Evolutionary conservation across 2,888 invertebrate genomes (phyloP).

Genomic region (Odontomyia ornata): DNA sequence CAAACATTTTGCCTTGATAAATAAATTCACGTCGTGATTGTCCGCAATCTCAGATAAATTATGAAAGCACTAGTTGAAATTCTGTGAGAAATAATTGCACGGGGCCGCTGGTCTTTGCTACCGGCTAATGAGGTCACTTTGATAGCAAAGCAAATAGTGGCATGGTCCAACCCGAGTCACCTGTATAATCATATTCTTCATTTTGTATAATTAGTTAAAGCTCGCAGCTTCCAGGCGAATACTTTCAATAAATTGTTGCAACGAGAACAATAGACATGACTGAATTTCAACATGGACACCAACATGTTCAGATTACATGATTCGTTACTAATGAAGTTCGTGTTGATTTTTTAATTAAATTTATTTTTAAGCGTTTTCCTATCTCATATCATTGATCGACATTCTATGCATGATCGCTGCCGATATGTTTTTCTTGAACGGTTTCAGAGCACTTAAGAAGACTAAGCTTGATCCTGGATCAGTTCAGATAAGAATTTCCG

Average conservation of each 20-base stretch:
- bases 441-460: not conserved
- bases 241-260: not conserved
- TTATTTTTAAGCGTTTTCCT: slow-evolving; percentile 14
- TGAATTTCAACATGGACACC: not conserved
- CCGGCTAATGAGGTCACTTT: no score
- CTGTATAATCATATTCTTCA: not conserved
- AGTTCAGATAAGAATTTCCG: not conserved
- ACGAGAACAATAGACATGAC: not conserved
- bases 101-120: no score
- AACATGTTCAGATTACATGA: slow-evolving; percentile 15
- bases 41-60: no score
- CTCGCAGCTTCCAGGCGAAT: not conserved
- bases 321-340: slow-evolving; percentile 31
- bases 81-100: no score
- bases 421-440: not conserved
- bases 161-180: no score
- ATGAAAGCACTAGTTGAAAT: no score
- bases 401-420: not conserved
- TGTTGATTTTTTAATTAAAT: slow-evolving; percentile 36
- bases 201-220: not conserved
- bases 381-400: slow-evolving; percentile 16
- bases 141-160: no score
- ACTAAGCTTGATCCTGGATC: not conserved
- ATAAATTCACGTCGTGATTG: no score
- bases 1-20: no score